A percentile compares a stretch with the other conserved stretches of the same genome.
Evolutionary conservation across 1,140 invertebrate genomes (phyloP).

Genomic region (Coelopa frigida): DNA sequence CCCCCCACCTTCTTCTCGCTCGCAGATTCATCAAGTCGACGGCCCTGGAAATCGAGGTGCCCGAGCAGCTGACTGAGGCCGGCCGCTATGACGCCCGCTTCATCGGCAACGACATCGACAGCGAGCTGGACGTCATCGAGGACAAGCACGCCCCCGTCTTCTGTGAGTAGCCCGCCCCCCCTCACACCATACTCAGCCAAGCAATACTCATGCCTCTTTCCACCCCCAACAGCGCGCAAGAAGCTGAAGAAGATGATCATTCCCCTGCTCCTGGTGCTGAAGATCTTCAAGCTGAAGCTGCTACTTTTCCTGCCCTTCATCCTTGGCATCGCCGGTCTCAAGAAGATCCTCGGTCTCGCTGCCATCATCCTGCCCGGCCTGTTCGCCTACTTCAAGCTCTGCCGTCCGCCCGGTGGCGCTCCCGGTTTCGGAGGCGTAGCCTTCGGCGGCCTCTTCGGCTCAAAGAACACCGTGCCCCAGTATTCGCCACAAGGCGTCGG

Average conservation of each 20-base stretch:
- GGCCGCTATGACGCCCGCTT: conserved; percentile 68
- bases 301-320: conserved; percentile 73
- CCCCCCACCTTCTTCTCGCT: conserved; percentile 6
- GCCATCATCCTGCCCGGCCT: conserved; percentile 66
- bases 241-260: conserved; percentile 75
- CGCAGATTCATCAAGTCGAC: conserved; percentile 66
- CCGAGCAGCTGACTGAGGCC: conserved; percentile 60
- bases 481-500: conserved; percentile 57
- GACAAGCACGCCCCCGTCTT: conserved; percentile 69
- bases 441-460: conserved; percentile 33
- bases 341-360: conserved; percentile 71
- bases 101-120: conserved; percentile 67
- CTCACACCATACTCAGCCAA: neutral
- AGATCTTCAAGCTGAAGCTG: conserved; percentile 76
- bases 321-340: conserved; percentile 71
- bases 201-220: neutral
- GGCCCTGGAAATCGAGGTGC: conserved; percentile 62
- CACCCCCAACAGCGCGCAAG: conserved; percentile 56
- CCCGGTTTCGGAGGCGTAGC: conserved; percentile 27
- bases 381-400: conserved; percentile 74
- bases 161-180: conserved; percentile 53
- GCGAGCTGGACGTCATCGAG: conserved; percentile 71
- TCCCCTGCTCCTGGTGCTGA: conserved; percentile 69
- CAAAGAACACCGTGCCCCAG: conserved; percentile 49
- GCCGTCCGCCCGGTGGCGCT: conserved; percentile 48